Conservation (phyloP, 2,113 vertebrate species). For the Phaethornis superciliosus region DNA sequence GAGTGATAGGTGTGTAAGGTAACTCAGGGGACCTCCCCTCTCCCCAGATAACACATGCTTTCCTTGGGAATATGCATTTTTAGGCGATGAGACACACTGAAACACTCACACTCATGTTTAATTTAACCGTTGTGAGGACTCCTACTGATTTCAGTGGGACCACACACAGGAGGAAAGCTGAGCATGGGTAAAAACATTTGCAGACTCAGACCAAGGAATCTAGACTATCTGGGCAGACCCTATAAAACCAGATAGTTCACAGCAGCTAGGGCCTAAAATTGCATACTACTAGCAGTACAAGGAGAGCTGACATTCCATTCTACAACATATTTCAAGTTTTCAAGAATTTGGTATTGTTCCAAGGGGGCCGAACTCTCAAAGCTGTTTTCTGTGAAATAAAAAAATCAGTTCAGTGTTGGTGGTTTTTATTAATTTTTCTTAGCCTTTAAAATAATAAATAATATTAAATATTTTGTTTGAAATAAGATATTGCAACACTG, state of each 20-base stretch:
- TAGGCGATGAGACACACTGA: neutral
- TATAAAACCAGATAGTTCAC: conserved; percentile 31
- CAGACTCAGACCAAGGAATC: conserved; percentile 29
- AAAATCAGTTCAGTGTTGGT: neutral
- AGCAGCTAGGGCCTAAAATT: neutral
- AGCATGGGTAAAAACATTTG: conserved; percentile 13
- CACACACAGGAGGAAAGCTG: conserved; percentile 40
- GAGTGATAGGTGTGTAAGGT: neutral
- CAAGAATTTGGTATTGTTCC: neutral
- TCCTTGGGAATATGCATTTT: neutral
- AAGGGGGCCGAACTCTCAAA: neutral
- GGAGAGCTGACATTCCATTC: neutral
- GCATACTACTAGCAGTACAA: neutral
- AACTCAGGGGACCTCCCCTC: neutral
- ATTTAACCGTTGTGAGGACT: neutral
- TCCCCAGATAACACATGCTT: neutral
- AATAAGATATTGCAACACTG: neutral
- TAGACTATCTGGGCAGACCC: conserved; percentile 1
- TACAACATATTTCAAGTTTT: neutral
- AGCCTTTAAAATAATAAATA: neutral
- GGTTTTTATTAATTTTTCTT: neutral
- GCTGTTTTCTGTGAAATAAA: neutral
- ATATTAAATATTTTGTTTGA: neutral
- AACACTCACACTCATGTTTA: neutral
- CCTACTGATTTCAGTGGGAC: conserved; percentile 16